These are phyloP conservation scores for Helicoverpa assulta DNA, from an alignment of 2,888 invertebrate species.

Conservation along the genomic window DNA sequence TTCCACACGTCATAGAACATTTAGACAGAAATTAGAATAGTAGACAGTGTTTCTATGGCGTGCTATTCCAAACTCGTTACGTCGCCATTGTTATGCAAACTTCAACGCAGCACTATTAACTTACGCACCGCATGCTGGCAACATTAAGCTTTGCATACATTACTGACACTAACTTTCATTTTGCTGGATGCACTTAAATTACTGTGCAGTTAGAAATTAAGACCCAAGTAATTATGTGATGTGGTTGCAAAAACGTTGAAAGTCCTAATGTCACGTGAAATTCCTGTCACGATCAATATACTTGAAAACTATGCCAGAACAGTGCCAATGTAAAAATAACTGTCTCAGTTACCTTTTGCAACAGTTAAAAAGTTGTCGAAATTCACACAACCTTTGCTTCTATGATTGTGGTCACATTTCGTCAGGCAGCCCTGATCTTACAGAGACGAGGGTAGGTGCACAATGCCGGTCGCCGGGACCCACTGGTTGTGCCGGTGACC, in stretches of 20 bases:
- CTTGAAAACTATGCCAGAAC: too few relatives aligned
- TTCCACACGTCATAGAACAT: neutral
- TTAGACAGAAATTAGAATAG: neutral
- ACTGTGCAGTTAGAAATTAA: neutral
- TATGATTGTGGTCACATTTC: neutral
- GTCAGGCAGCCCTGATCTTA: conserved; percentile 40
- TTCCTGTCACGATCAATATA: too few relatives aligned
- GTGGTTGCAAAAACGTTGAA: too few relatives aligned
- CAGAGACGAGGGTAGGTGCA: conserved; percentile 39
- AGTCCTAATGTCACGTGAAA: too few relatives aligned
- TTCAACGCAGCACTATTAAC: conserved; percentile 20
- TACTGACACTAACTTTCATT: conserved; percentile 17
- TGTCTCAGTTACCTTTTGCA: neutral
- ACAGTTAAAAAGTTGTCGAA: neutral
- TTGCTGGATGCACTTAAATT: neutral
- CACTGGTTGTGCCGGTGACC: conserved; percentile 78
- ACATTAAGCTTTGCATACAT: conserved; percentile 19
- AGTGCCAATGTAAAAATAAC: too few relatives aligned
- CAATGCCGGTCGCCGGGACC: conserved; percentile 57
- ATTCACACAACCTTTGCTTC: neutral
- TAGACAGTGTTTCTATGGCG: neutral
- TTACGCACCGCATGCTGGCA: conserved; percentile 18
- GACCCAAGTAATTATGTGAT: too few relatives aligned
- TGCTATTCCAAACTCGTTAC: conserved; percentile 15
- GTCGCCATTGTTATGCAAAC: conserved; percentile 35